Evolutionary conservation across 1,140 invertebrate genomes (phyloP), one percentile per base, ranked within the genome.

Genomic region (Bombus sylvicola): DNA sequence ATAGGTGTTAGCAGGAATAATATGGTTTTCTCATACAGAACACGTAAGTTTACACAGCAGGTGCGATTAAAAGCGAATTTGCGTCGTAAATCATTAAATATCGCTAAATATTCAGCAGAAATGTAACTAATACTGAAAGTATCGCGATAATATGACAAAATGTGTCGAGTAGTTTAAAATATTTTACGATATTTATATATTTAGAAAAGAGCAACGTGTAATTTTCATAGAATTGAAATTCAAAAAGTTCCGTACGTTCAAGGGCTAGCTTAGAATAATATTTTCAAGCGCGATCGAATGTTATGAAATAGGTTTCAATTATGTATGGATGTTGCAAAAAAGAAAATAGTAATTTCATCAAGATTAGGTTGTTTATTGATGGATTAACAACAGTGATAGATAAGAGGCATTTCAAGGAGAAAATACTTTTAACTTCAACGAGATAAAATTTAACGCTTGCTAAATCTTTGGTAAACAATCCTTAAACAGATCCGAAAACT

Each of bases 51-150:
- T 34, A 64, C 1, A 25, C 47, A 77, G 28, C 25, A n/a, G 22
- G 28, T 41, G 37, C 59, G 28, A 59, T 12, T 31, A 76, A 62
- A 57, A n/a, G 72, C 34, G 39, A 39, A 76, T 76, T 18, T 62
- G 18, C 31, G 2, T 13, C 22, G 22, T 34, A 59, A 25, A 2
- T 22, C 25, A 28, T 75, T 0, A 2, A 75, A 18, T 28, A 57
- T 37, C 28, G 0, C 0, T 31, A 72, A 41, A 39, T n/a, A 18
- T 8, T n/a, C 8, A 18, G 2, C 15, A 18, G 2, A 41, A 18
- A 5, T n/a, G 2, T 13, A 53, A 22, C 18, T 22, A 22, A 53
- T 53, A 8, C 0, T 0, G 47, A 18, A 53, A 6, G 47, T 53
- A 53, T 28, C 59, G 0, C 0, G 6, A 18, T 9, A 66, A 66